Conservation (phyloP, 2,113 vertebrate genomes). For the Chaetodon trifascialis region DNA sequence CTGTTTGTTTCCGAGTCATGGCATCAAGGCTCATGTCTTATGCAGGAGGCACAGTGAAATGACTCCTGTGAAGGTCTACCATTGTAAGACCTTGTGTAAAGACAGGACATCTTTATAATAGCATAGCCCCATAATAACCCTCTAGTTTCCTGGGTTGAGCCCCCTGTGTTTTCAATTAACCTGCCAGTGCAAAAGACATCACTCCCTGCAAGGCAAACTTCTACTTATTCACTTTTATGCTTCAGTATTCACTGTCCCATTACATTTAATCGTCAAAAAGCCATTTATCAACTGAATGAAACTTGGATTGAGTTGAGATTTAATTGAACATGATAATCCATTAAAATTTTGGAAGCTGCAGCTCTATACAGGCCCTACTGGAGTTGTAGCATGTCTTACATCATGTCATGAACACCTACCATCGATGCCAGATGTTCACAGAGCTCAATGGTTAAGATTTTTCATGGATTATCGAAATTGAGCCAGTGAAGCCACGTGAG, state of each 20-base stretch:
- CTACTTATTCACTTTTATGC: neutral
- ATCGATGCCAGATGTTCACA: slow-evolving; percentile 16
- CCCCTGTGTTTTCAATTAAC: slow-evolving; percentile 43
- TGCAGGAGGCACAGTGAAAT: neutral
- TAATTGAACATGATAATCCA: neutral
- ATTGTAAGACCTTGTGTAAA: neutral
- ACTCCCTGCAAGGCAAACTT: slow-evolving; percentile 11
- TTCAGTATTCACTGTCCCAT: neutral
- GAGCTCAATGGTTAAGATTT: slow-evolving; percentile 1
- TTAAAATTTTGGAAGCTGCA: slow-evolving; percentile 25
- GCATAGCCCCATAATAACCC: neutral
- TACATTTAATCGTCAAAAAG: slow-evolving; percentile 28
- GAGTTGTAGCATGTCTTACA: slow-evolving; percentile 3
- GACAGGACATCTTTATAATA: neutral
- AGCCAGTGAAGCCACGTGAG: slow-evolving; percentile 31
- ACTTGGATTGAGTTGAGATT: slow-evolving; percentile 2
- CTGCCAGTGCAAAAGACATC: neutral
- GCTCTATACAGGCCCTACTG: neutral
- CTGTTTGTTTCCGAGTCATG: neutral
- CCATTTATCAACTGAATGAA: neutral
- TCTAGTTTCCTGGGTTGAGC: neutral
- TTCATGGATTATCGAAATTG: slow-evolving; percentile 39
- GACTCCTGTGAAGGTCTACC: slow-evolving; percentile 5
- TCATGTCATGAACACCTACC: slow-evolving; percentile 1
- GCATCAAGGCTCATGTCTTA: slow-evolving; percentile 3